Conservation (phyloP, 2,888 invertebrate species). For the Loripinus fragilis region DNA sequence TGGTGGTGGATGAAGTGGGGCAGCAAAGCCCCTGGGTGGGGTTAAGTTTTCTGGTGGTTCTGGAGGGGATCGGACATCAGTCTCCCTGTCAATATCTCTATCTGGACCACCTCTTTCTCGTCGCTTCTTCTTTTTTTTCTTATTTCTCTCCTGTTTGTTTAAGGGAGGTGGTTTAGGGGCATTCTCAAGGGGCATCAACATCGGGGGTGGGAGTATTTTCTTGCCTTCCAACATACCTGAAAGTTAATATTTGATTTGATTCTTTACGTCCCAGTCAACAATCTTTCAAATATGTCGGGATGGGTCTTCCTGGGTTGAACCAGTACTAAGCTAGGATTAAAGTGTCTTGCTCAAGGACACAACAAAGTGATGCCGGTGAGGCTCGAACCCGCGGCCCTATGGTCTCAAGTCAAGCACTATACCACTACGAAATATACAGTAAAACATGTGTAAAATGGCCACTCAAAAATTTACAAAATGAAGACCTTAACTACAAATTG, state of each 20-base stretch:
- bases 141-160: conserved; percentile 52
- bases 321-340: too few species aligned
- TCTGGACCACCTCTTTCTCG: conserved; percentile 45
- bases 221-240: conserved; percentile 75
- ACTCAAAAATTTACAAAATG: background rate
- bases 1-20: conserved; percentile 76
- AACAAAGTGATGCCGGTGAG: too few species aligned
- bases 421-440: too few species aligned
- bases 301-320: too few species aligned
- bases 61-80: conserved; percentile 65
- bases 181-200: conserved; percentile 77
- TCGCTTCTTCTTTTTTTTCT: conserved; percentile 67
- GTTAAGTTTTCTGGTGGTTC: conserved; percentile 71
- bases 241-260: too few species aligned
- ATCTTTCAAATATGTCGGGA: too few species aligned
- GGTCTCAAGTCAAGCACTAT: too few species aligned
- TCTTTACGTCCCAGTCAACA: too few species aligned
- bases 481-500: too few species aligned
- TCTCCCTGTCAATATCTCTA: conserved; percentile 60
- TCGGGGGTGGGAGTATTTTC: conserved; percentile 75
- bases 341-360: too few species aligned
- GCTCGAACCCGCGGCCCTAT: too few species aligned
- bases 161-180: conserved; percentile 73
- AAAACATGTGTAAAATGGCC: too few species aligned
- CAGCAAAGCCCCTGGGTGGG: conserved; percentile 75